These are phyloP conservation scores for Nebria brevicollis DNA, from an alignment of 2,888 invertebrate genomes.

Conservation along the genomic window DNA sequence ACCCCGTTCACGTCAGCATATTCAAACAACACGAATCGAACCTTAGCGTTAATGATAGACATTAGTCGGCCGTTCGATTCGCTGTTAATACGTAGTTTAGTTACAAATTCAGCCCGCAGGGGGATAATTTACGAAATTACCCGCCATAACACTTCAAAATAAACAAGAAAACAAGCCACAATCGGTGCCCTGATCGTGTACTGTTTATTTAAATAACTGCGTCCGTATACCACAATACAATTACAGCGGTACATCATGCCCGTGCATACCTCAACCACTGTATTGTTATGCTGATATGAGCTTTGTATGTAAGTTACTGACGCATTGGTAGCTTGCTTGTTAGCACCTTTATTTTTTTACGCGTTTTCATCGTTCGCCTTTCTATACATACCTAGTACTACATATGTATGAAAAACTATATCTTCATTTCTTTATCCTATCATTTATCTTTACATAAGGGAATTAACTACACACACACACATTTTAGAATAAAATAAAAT, in stretches of 20 bases:
- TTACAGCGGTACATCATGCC: constrained; percentile 49
- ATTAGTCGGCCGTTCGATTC: constrained; percentile 70
- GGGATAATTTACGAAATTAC: constrained; percentile 69
- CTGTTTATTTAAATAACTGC: constrained; percentile 64
- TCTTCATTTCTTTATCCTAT: not conserved
- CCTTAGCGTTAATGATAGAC: constrained; percentile 65
- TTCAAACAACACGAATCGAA: constrained; percentile 67
- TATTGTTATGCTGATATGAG: constrained; percentile 50
- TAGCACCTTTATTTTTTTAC: constrained; percentile 51
- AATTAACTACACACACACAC: no score
- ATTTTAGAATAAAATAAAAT: no score
- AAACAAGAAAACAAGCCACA: constrained; percentile 63
- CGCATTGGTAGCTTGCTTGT: constrained; percentile 52
- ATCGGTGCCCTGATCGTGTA: constrained; percentile 60
- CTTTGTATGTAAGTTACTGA: constrained; percentile 48
- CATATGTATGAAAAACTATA: not conserved
- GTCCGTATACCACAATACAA: constrained; percentile 48
- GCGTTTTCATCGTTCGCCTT: not conserved
- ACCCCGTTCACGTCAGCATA: constrained; percentile 60
- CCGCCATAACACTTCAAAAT: constrained; percentile 65
- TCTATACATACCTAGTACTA: not conserved
- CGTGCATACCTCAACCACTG: constrained; percentile 43
- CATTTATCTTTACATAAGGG: not conserved
- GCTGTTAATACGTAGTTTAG: constrained; percentile 73
- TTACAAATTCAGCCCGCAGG: constrained; percentile 71